Evolutionary conservation across 2,888 invertebrate species (phyloP).

Genomic region (Tinea pellionella): DNA sequence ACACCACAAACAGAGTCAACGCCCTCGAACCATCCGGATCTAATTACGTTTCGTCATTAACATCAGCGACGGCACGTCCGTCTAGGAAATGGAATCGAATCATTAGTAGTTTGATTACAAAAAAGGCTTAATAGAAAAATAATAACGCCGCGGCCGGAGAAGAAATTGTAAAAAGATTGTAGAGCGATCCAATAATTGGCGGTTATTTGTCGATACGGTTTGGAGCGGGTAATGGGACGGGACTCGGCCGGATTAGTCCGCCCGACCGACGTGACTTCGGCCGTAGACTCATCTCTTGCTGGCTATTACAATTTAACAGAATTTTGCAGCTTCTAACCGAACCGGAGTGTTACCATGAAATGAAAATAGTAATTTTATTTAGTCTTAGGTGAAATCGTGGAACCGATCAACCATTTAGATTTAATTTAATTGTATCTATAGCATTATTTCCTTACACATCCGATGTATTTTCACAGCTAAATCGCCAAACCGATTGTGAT

Average conservation of each 20-base stretch:
- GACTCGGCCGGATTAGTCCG: slow-evolving; percentile 26
- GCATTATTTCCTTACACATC: too few relatives aligned
- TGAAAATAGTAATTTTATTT: neutral
- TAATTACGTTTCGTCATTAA: slow-evolving; percentile 68
- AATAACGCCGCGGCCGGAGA: slow-evolving; percentile 60
- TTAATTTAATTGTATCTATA: neutral
- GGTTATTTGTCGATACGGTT: slow-evolving; percentile 70
- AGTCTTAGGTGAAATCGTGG: neutral
- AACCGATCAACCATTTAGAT: neutral
- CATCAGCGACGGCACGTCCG: slow-evolving; percentile 67
- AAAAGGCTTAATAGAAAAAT: slow-evolving; percentile 71
- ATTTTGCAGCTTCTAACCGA: slow-evolving; percentile 31
- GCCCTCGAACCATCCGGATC: slow-evolving; percentile 67
- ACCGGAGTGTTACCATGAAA: neutral
- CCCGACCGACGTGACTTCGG: slow-evolving; percentile 58
- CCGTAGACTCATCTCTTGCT: slow-evolving; percentile 26
- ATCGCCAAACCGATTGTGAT: too few relatives aligned
- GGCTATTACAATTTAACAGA: slow-evolving; percentile 43
- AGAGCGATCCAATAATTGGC: slow-evolving; percentile 68
- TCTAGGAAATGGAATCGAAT: slow-evolving; percentile 70
- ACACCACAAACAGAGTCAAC: slow-evolving; percentile 35
- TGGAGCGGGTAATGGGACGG: slow-evolving; percentile 64
- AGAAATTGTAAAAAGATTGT: slow-evolving; percentile 71
- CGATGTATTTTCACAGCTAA: too few relatives aligned
- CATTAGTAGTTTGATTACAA: slow-evolving; percentile 70